Evolutionary conservation across 2,797 vertebrate genomes (phyloP), one percentile per base, ranked within the genome.

Genomic region (Salmo trutta): DNA sequence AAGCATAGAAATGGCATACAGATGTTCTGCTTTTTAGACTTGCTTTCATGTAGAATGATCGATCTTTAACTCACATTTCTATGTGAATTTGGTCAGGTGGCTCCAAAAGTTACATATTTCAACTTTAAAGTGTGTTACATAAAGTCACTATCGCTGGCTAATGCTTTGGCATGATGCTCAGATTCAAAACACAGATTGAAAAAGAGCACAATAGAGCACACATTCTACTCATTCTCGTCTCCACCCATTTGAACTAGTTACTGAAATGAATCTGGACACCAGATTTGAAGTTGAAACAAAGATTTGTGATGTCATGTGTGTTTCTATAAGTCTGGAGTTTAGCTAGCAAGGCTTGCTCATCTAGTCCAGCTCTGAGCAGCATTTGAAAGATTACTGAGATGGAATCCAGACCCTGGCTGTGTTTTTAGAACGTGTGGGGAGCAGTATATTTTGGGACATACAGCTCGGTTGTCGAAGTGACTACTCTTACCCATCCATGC

Each of bases 111-210:
- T 31, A 31, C 29, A 0, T 33, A 5, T 33, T 33, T 33, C 31
- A 33, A 33, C 31, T 33, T 33, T 19, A 17, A 56, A 56, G 53
- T 56, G 29, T 5, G 77, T 92, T 92, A 85, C 86, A 82, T 91
- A 93, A 92, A 84, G 78, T 80, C 77, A 78, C 80, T 51, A 76
- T 83, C 79, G 29, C 79, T 4, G 74, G 76, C 81, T 83, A 79
- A 80, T 77, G 83, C 82, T 0, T 3, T 12, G 72, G 74, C 79
- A n/a, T 71, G 69, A 82, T 64, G 56, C 74, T 24, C 41, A 52
- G 24, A 56, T 21, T 24, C 54, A 16, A 70, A 75, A 76, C 65
- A 15, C 31, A 36, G 74, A 70, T 24, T 75, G 74, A 27, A 53
- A 7, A 5, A 76, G n/a, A 71, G 10, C 75, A 64, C 15, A 76